phyloP scores from a whole-genome alignment of 2,797 vertebrate species.

The Molossus molossus region DNA sequence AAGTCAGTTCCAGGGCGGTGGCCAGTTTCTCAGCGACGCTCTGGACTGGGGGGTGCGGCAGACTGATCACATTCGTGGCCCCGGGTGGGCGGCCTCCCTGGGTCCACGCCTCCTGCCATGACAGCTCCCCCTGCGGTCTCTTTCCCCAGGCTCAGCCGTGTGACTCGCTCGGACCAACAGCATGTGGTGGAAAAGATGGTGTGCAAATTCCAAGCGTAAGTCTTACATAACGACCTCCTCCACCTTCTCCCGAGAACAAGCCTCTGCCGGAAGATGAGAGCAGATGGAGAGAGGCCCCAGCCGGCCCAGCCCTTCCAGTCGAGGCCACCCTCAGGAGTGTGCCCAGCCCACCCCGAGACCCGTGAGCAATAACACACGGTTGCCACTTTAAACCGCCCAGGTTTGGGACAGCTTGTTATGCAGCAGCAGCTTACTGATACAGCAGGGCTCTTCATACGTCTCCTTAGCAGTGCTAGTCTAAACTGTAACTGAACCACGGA shows the following conservation, averaged over 20 bases:
- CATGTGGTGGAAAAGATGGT: not conserved
- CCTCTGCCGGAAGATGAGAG: not conserved
- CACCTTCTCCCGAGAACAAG: not conserved
- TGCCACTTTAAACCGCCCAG: not conserved
- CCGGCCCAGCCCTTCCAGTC: not conserved
- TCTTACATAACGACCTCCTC: not conserved
- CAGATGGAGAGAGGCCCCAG: not conserved
- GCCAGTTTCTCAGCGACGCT: not conserved
- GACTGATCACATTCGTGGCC: fast-evolving
- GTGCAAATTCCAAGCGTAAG: not conserved
- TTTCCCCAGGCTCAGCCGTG: not conserved
- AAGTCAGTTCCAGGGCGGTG: not conserved
- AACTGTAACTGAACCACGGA: not conserved
- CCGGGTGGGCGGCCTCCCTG: no score
- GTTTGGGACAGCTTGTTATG: not conserved
- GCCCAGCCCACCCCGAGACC: not conserved
- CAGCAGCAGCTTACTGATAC: not conserved
- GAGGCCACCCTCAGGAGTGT: not conserved
- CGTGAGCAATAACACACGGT: not conserved
- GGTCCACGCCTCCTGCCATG: not conserved
- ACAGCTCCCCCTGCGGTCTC: not conserved
- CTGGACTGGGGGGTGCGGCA: not conserved
- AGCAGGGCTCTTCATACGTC: not conserved
- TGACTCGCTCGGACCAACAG: not conserved
- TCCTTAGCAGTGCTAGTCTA: not conserved